phyloP scores from a whole-genome alignment of 2,797 vertebrate genomes.

The Channa striata region DNA sequence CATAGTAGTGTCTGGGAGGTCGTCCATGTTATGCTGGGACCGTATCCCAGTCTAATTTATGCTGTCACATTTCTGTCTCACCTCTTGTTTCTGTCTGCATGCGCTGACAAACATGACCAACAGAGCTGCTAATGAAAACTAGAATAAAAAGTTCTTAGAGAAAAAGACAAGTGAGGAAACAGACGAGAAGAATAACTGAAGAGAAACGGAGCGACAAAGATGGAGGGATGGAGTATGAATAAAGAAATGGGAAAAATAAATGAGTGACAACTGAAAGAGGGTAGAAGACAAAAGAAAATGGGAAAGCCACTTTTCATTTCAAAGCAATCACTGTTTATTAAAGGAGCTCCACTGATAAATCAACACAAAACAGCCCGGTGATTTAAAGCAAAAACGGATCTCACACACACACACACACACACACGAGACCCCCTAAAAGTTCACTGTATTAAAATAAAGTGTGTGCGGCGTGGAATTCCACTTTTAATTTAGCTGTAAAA shows the following conservation, averaged over 20 bases:
- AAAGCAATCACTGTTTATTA: slow-evolving; percentile 35
- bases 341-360: slow-evolving; percentile 17
- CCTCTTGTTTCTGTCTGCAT: slow-evolving; percentile 32
- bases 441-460: not conserved
- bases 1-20: slow-evolving; percentile 41
- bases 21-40: slow-evolving; percentile 39
- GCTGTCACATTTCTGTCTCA: slow-evolving; percentile 45
- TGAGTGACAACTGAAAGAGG: slow-evolving; percentile 10
- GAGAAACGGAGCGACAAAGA: slow-evolving; percentile 27
- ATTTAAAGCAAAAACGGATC: slow-evolving; percentile 7
- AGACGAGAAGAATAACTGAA: slow-evolving; percentile 21
- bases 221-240: not conserved
- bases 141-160: slow-evolving; percentile 29
- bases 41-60: slow-evolving; percentile 53
- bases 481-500: slow-evolving; percentile 29
- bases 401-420: too few species aligned
- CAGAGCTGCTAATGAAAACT: slow-evolving; percentile 35
- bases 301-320: slow-evolving; percentile 37
- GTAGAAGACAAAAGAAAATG: not conserved
- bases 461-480: slow-evolving; percentile 9
- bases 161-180: not conserved
- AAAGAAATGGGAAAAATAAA: slow-evolving; percentile 15
- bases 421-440: slow-evolving; percentile 6
- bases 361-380: slow-evolving; percentile 22
- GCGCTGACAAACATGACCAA: slow-evolving; percentile 37